Percentiles rank a stretch among this genome's conserved stretches.
phyloP scores from a whole-genome alignment of 1,140 invertebrate genomes.

The Micrasema minimum region DNA sequence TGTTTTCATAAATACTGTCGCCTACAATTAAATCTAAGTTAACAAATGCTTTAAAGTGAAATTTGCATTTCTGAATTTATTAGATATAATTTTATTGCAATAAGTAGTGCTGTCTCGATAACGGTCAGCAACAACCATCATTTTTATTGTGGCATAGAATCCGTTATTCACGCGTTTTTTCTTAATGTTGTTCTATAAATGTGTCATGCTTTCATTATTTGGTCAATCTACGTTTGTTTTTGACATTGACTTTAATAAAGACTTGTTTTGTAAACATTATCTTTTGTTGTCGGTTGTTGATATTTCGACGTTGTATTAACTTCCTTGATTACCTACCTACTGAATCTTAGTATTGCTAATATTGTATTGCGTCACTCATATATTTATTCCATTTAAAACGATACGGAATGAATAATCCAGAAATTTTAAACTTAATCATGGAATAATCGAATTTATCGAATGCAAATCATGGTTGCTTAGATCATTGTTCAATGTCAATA shows the following conservation, averaged over 20 bases:
- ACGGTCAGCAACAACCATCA: background rate
- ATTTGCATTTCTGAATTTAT: background rate
- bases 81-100: background rate
- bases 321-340: no score
- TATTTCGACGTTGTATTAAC: no score
- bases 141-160: constrained; percentile 10
- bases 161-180: constrained; percentile 4
- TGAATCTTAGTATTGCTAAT: no score
- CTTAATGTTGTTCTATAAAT: background rate
- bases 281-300: no score
- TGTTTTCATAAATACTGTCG: background rate
- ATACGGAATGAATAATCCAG: no score
- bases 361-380: no score
- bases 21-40: background rate
- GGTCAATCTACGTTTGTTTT: no score
- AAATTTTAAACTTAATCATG: no score
- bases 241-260: constrained; percentile 4
- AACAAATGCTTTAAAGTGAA: background rate
- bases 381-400: no score
- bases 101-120: background rate
- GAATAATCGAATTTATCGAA: no score
- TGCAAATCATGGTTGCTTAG: no score
- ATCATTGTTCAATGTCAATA: no score
- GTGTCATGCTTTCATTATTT: background rate
- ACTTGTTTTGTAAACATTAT: background rate